Evolutionary conservation across 2,113 vertebrate genomes (phyloP), one percentile per base, ranked within the genome.

Genomic region (Lycaon pictus): DNA sequence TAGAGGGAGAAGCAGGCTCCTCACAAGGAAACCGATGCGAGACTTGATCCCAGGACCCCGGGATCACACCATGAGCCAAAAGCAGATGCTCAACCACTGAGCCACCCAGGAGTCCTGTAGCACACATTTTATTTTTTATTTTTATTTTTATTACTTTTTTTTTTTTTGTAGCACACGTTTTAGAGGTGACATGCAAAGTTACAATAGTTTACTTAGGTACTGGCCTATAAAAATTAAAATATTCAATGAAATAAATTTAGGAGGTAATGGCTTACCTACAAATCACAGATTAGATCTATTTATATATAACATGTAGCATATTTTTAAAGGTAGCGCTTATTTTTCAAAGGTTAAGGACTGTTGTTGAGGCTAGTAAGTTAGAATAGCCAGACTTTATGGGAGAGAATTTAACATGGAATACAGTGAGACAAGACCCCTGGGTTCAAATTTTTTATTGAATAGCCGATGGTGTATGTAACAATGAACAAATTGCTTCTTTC

Each of bases 261-360:
- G 77, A 69, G 69, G 65, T 76, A 25, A 53, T 60, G 77, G 58
- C n/a, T 96, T 90, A 93, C 92, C 91, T 89, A 60, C 55, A 97
- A 88, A 88, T 20, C 67, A 37, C 82, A 93, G 72, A 88, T 93
- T 69, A 81, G 56, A 92, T 88, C 93, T 71, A 22, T 87, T 97
- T 84, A 77, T 91, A 55, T 60, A 84, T 55, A 86, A 32, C 63
- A 20, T 51, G 6, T 12, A 71, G 32, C 25, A 90, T 71, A 55
- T 88, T 84, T 90, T 80, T 88, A 86, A 89, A 93, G 32, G 16
- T 89, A 58, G 27, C 15, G 2, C 56, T 85, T 84, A 48, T 56
- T 84, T 71, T 71, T 84, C 58, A 90, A 37, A 94, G 72, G 12
- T 53, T 43, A 80, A 67, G 67, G 55, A 56, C 35, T 63, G 12